Conservation (phyloP, 2,113 vertebrate species). For the Gyps fulvus region DNA sequence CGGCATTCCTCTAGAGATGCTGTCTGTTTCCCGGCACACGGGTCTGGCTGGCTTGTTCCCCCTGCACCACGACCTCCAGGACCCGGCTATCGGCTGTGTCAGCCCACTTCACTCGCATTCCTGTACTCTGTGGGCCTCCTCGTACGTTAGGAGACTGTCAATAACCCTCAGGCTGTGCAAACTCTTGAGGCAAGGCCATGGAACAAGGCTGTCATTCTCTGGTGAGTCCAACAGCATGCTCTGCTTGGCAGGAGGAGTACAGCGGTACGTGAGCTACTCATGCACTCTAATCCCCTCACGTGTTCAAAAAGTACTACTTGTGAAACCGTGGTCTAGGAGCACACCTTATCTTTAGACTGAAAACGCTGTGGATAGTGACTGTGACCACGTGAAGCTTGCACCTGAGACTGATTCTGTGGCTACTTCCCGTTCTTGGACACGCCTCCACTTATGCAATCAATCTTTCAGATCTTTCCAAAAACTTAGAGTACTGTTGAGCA, state of each 20-base stretch:
- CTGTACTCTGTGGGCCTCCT: neutral
- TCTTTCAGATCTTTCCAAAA: neutral
- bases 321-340: neutral
- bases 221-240: neutral
- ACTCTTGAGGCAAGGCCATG: neutral
- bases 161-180: neutral
- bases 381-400: neutral
- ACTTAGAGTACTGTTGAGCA: neutral
- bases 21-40: neutral
- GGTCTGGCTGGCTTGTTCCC: neutral
- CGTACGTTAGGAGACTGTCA: neutral
- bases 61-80: neutral
- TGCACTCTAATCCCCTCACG: neutral
- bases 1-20: neutral
- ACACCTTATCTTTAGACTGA: neutral
- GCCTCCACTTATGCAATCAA: neutral
- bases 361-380: neutral
- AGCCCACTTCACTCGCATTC: neutral
- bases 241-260: neutral
- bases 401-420: neutral
- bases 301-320: neutral
- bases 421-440: neutral
- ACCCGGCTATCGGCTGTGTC: accelerated
- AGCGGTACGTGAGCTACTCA: accelerated
- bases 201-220: neutral